phyloP scores from a whole-genome alignment of 2,113 vertebrate genomes.

The Myotis lucifugus region DNA sequence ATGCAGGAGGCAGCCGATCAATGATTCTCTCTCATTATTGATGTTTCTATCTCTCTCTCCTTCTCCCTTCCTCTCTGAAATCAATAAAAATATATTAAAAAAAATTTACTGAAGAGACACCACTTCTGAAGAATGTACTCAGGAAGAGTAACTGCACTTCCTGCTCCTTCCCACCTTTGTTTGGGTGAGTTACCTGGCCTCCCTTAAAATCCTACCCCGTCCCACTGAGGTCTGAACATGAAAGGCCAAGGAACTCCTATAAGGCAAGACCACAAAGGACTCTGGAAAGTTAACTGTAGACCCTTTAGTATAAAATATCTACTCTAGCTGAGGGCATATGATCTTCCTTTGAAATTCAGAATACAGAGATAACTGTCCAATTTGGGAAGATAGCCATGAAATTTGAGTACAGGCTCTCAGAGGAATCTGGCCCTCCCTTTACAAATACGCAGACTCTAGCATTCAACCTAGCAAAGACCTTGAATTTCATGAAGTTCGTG shows the following conservation, averaged over 20 bases:
- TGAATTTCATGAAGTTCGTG: background rate
- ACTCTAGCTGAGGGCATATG: background rate
- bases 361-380: background rate
- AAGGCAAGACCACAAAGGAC: background rate
- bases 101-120: background rate
- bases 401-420: background rate
- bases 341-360: slow-evolving; percentile 36
- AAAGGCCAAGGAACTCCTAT: background rate
- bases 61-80: too few relatives aligned
- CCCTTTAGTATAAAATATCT: background rate
- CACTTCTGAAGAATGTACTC: background rate
- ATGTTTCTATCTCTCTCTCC: too few relatives aligned
- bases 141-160: background rate
- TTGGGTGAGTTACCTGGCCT: background rate
- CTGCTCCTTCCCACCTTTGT: background rate
- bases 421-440: slow-evolving; percentile 25
- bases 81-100: too few relatives aligned
- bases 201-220: background rate
- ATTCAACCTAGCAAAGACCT: background rate
- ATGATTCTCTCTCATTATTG: too few relatives aligned
- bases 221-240: background rate
- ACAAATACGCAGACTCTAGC: background rate
- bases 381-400: slow-evolving; percentile 7
- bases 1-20: too few relatives aligned
- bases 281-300: background rate